Base-by-base conservation (phyloP, 2,888 invertebrate species). In the Eurytoma californica region DNA sequence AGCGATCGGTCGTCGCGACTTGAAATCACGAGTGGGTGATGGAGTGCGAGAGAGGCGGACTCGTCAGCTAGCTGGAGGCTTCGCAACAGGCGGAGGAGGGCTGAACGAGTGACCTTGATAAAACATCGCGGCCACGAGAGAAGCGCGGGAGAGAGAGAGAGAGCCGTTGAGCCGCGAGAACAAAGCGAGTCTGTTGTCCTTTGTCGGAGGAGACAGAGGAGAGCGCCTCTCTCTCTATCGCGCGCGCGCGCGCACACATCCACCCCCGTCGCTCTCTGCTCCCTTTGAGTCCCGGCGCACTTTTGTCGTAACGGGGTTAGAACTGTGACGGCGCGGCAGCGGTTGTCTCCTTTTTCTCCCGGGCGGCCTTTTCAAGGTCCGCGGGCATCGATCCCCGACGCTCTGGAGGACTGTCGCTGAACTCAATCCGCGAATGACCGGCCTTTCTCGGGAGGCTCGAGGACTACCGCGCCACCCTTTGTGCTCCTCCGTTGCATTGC, bases 61-160 rank as follows among this genome's bases (percentile, higher is more conserved):
- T n/a, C n/a, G n/a, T n/a, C n/a, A n/a, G n/a, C n/a, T n/a, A n/a
- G 63, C 28, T 53, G 53, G 16, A 77, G 47, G 77, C 70, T 79
- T 82, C 83, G 85, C 83, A 86, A 85, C 86, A 84, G 86, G 85
- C 84, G 65, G 55, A 66, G 53, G 66, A 58, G 61, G 74, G 49
- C 53, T 87, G 86, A 87, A 87, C 88, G 88, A 89, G 87, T 90
- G 90, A 90, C 90, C 90, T 90, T 90, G 90, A 89, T 88, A 89
- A 89, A 90, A 89, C 87, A 89, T 88, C 86, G 88, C 87, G 88
- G 86, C 86, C 87, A 85, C 86, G n/a, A n/a, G 85, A 72, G 60
- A 13, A 47, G 49, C 14, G 58, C 58, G 60, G 9, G 9, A 66
- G 68, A 55, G 60, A 14, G 60, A 60, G 74, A 65, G 30, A 58